Base-by-base conservation (phyloP, 1,140 invertebrate genomes). In the Scaptomyza montana region DNA sequence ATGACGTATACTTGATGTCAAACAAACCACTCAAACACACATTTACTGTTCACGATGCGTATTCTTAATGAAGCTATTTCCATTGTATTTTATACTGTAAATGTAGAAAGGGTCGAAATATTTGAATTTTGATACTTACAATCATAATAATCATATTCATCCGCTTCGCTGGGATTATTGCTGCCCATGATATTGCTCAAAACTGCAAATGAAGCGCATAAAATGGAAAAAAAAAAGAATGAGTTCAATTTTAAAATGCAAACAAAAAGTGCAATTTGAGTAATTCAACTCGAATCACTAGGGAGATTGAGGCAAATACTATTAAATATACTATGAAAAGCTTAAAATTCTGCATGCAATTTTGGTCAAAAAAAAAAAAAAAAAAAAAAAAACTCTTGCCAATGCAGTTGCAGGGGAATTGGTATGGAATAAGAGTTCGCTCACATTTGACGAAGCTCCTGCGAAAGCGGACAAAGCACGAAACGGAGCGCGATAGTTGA, bases 111-210 rank as follows among this genome's bases (percentile, higher is more conserved):
- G 3, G 13, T 45, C 16, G 21, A 64, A 36, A 6, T 53, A n/a
- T 63, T 25, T 63, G 13, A 3, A 30, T 53, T 41, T 41, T 53
- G 7, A 66, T 82, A 91, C 90, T 91, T 70, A 91, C 90, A 91
- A 55, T 91, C 90, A 81, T 91, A 91, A 78, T 91, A 91, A 51
- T 91, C 90, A 59, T 77, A 91, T 80, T 79, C 73, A 80, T 91
- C 90, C 63, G 85, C 89, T 56, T 91, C 90, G 62, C 90, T 91
- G 46, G 90, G 90, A 73, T 86, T 91, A 71, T 87, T 87, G 77
- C 90, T 91, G 69, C 90, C 90, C 90, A 91, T 91, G 80, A 91
- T 91, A 89, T 89, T 91, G 65, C 70, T 71, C 66, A 91, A 90
- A 89, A 91, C 90, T 91, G 80, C 21, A 60, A 62, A 45, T 1